Base-by-base conservation (phyloP, 2,113 vertebrate species). In the Microcebus lehilahytsara region DNA sequence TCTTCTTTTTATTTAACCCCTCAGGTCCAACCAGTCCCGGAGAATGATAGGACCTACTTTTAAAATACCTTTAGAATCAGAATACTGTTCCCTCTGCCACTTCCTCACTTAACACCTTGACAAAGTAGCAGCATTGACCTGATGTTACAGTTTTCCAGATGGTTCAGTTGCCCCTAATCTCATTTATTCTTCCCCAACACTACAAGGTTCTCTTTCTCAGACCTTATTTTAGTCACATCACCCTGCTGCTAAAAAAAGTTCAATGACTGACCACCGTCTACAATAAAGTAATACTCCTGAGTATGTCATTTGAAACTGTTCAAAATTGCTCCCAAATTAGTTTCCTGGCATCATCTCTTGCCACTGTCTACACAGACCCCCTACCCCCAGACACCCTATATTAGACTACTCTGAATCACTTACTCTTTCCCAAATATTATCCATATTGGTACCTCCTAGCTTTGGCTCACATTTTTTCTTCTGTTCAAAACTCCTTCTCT, bases 351-450 rank as follows among this genome's bases (percentile, higher is more conserved):
- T 23, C 3, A n/a, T 9, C 32, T 64, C 23, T 32, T 58, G 4
- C 1, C 3, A 46, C 34, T 51, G 1, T 49, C 19, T 71, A 9
- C 9, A n/a, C 25, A 3, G 10, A 12, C n/a, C 19, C 8, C 32
- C 30, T 16, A 40, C 2, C 3, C 25, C 0, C 19, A 56, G 5
- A 14, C 2, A 17, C 5, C 13, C n/a, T n/a, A 2, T 46, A 9
- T 34, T 34, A 22, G 13, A 2, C 16, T 16, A 25, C 56, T 75
- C 69, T 42, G 27, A 56, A 4, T 74, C 67, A 58, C n/a, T 58
- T 4, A 49, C 12, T 69, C 30, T 91, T 77, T 17, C 32, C 23
- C 42, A 74, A 64, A 64, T 66, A 42, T 4, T 37, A 58, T 12
- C 16, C 3, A n/a, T 10, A 34, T 11, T 10, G 3, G 17, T 42